Conservation (phyloP, 2,888 invertebrate species). For the Erynnis tages region DNA sequence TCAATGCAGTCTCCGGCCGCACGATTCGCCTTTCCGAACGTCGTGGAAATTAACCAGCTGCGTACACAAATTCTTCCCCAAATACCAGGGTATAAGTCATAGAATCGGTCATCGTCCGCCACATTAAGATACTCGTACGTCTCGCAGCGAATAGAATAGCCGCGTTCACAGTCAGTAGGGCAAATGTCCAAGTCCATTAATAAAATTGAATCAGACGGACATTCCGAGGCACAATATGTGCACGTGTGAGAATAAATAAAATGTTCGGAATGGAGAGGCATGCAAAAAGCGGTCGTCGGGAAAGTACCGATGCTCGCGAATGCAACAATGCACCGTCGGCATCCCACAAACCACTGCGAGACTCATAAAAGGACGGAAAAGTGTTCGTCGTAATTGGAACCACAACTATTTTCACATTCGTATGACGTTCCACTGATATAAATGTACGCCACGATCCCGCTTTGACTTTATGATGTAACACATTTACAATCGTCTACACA, state of each 20-base stretch:
- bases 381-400: slow-evolving; percentile 42
- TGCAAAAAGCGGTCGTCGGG: slow-evolving; percentile 30
- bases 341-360: slow-evolving; percentile 31
- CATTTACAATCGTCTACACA: slow-evolving; percentile 36
- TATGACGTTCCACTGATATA: slow-evolving; percentile 24
- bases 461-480: slow-evolving; percentile 16
- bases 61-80: slow-evolving; percentile 46
- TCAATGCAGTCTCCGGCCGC: slow-evolving; percentile 64
- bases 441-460: slow-evolving; percentile 18
- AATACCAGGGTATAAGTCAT: slow-evolving; percentile 47
- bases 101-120: slow-evolving; percentile 44
- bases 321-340: slow-evolving; percentile 27
- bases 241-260: slow-evolving; percentile 74
- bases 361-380: slow-evolving; percentile 40
- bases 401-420: slow-evolving; percentile 36
- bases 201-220: slow-evolving; percentile 80
- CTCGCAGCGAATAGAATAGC: slow-evolving; percentile 66
- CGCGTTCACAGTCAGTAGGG: slow-evolving; percentile 75
- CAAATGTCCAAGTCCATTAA: slow-evolving; percentile 81
- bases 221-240: slow-evolving; percentile 74
- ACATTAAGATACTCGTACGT: slow-evolving; percentile 57
- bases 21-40: slow-evolving; percentile 41
- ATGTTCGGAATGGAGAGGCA: slow-evolving; percentile 38
- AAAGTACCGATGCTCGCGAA: slow-evolving; percentile 12
- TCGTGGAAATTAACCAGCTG: slow-evolving; percentile 37